Base-by-base conservation (phyloP, 92 coral and sea anemone genomes). In the Virgularia gustaviana region DNA sequence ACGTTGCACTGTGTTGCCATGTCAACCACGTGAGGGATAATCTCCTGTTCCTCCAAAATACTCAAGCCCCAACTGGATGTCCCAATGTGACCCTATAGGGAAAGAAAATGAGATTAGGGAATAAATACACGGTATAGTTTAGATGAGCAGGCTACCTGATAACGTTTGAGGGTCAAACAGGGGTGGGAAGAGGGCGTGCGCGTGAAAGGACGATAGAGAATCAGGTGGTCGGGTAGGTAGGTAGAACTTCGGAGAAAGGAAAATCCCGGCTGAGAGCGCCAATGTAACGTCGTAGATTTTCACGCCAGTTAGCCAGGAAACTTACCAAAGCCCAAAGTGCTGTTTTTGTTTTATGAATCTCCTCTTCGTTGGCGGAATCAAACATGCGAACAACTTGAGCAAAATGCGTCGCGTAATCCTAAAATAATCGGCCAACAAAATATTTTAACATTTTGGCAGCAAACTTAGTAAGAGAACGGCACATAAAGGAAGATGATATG, bases 301-400 rank as follows among this genome's bases (percentile, higher is more conserved):
- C n/a, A n/a, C n/a, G n/a, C n/a, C n/a, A n/a, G n/a, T n/a, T n/a
- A n/a, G n/a, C n/a, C 55, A 47, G 22, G 25, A 18, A 12, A 71
- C 98, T 77, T 79, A 92, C 98, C 94, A 92, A 63, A 13, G 98
- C 96, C 98, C 98, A 92, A 47, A 92, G 83, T 27, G 98, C 92
- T 1, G 98, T 89, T 71, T 92, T 92, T 75, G 89, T 85, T 71
- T 78, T 78, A 0, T 42, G 31, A 2, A 92, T 87, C 39, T 92
- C 84, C 49, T 84, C 87, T 24, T 65, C 67, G 1, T 89, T 56
- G 55, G 81, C 76, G n/a, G 96, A 91, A 24, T 92, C 94, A 52
- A 89, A 70, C 38, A 88, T 84, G 47, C 82, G 87, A 36, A 92
- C 81, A 5, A 88, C 83, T 54, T 85, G 57, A 19, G 78, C 94